Conservation (phyloP, 2,113 vertebrate species). For the Tichodroma muraria region DNA sequence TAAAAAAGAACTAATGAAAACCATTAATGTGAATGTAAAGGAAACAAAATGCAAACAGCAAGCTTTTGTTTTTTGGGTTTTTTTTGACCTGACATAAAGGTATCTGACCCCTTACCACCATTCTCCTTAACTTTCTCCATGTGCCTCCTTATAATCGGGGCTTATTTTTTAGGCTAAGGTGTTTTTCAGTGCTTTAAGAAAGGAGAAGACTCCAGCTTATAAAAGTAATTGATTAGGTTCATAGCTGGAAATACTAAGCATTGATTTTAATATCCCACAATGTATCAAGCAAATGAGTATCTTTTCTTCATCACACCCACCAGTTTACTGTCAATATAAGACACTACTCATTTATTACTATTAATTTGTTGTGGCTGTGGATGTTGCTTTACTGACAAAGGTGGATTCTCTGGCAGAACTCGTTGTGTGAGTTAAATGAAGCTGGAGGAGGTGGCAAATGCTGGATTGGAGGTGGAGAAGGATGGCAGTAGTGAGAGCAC, state of each 20-base stretch:
- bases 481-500: not conserved
- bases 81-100: not conserved
- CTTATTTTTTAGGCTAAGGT: not conserved
- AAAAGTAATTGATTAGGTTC: not conserved
- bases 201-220: not conserved
- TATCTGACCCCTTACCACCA: not conserved
- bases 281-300: not conserved
- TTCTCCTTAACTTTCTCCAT: not conserved
- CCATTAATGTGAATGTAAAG: not conserved
- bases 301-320: not conserved
- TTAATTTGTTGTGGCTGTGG: not conserved
- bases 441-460: not conserved
- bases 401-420: conserved; percentile 24
- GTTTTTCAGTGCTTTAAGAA: not conserved
- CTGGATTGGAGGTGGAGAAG: not conserved
- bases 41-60: not conserved
- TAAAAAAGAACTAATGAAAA: not conserved
- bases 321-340: conserved; percentile 6
- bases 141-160: not conserved
- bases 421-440: not conserved
- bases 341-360: not conserved
- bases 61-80: not conserved
- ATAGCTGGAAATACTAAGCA: not conserved
- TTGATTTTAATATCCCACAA: conserved; percentile 3
- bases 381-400: not conserved